phyloP scores from a whole-genome alignment of 2,888 invertebrate species.

The Diadegma fenestrale region DNA sequence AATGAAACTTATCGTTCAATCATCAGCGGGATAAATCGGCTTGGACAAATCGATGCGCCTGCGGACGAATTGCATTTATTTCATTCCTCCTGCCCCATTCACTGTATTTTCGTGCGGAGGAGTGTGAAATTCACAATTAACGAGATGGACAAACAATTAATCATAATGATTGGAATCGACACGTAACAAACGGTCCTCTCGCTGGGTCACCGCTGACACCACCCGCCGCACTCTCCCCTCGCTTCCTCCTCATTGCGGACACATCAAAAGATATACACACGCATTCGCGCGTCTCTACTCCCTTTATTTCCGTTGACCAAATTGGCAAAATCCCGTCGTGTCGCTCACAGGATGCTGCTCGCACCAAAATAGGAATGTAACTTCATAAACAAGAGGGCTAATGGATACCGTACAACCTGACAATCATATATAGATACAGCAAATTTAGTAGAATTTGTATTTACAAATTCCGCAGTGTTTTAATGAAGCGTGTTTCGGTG shows the following conservation, averaged over 20 bases:
- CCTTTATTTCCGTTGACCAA: conserved; percentile 16
- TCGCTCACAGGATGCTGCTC: conserved; percentile 40
- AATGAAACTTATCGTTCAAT: conserved; percentile 1
- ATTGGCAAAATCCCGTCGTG: conserved; percentile 55
- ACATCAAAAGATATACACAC: conserved; percentile 39
- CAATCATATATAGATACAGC: conserved; percentile 27
- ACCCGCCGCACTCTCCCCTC: neutral
- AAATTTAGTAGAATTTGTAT: conserved; percentile 40
- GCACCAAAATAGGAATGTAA: conserved; percentile 38
- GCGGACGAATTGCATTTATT: neutral
- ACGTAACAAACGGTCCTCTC: conserved; percentile 42
- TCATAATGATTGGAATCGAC: conserved; percentile 54
- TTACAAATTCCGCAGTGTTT: conserved; percentile 68
- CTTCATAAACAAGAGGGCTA: conserved; percentile 30
- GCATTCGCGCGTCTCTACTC: neutral
- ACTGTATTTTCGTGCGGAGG: neutral
- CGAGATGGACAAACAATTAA: conserved; percentile 52
- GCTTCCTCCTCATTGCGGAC: conserved; percentile 19
- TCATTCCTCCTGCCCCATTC: neutral
- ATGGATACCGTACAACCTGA: conserved; percentile 9
- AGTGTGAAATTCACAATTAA: conserved; percentile 48
- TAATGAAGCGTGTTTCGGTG: conserved; percentile 65
- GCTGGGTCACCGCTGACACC: conserved; percentile 1
- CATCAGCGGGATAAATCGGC: conserved; percentile 20
- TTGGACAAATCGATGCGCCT: neutral